Conservation (phyloP, 2,797 vertebrate species). For the Brotogeris chrysoptera region DNA sequence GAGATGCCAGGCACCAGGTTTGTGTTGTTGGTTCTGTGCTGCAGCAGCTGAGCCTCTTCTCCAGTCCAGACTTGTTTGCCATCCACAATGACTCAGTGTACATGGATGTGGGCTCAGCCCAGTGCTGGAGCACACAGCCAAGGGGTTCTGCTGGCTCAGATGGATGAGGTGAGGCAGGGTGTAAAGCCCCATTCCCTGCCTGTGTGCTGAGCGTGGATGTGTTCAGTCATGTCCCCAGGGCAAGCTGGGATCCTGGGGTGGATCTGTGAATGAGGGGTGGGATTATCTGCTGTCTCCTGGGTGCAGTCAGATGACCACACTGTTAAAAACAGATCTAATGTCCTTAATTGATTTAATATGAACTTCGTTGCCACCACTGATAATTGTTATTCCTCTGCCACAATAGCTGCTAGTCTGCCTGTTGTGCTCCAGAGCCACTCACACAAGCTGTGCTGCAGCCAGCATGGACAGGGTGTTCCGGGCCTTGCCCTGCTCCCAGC, state of each 20-base stretch:
- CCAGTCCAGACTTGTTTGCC: background rate
- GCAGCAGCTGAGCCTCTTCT: background rate
- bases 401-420: background rate
- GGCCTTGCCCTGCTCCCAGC: background rate
- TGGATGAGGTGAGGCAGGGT: rapidly evolving
- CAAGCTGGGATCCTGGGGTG: background rate
- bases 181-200: rapidly evolving
- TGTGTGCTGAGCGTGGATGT: background rate
- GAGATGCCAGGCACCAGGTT: background rate
- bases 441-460: background rate
- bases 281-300: background rate
- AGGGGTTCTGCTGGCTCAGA: background rate
- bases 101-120: background rate
- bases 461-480: background rate
- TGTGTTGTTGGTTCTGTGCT: background rate
- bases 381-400: background rate
- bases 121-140: rapidly evolving
- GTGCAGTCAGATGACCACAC: background rate
- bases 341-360: conserved; percentile 39
- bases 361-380: conserved; percentile 42
- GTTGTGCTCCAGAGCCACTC: background rate
- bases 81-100: background rate
- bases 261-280: background rate
- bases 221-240: background rate
- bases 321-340: conserved; percentile 12